phyloP scores from a whole-genome alignment of 2,888 invertebrate species.

The Tachina fera region DNA sequence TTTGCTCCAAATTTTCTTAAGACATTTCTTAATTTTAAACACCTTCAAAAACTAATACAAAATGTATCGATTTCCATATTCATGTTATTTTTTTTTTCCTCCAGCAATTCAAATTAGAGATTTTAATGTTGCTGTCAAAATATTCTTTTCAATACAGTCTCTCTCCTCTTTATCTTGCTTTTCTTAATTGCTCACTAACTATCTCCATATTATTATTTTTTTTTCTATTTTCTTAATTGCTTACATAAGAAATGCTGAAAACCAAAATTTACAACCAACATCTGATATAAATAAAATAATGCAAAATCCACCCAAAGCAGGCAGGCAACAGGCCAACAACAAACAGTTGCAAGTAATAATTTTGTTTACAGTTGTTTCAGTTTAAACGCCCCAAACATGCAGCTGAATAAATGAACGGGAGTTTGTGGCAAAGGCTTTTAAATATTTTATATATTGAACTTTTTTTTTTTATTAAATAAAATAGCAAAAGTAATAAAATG shows the following conservation, averaged over 20 bases:
- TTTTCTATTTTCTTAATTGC: neutral
- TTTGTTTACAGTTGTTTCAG: constrained; percentile 56
- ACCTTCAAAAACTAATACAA: no score
- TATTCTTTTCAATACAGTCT: neutral
- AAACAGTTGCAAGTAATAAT: constrained; percentile 58
- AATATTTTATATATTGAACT: constrained; percentile 9
- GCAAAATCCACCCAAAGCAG: neutral
- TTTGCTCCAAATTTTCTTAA: no score
- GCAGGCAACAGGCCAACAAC: neutral
- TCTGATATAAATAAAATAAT: constrained; percentile 10
- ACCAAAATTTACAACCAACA: constrained; percentile 10
- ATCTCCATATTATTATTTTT: neutral
- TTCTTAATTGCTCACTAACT: constrained; percentile 9
- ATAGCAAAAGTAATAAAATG: constrained; percentile 57
- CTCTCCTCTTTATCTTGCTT: neutral
- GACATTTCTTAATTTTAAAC: no score
- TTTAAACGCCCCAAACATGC: constrained; percentile 49
- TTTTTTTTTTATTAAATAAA: neutral
- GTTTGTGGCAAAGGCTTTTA: constrained; percentile 35
- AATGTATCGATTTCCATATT: no score
- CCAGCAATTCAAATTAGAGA: neutral
- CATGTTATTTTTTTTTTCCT: no score
- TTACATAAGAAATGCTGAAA: constrained; percentile 16
- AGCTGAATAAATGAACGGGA: constrained; percentile 12
- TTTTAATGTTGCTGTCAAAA: constrained; percentile 6